Evolutionary conservation across 2,797 vertebrate species (phyloP).

Genomic region (Gymnopithys bicolor): DNA sequence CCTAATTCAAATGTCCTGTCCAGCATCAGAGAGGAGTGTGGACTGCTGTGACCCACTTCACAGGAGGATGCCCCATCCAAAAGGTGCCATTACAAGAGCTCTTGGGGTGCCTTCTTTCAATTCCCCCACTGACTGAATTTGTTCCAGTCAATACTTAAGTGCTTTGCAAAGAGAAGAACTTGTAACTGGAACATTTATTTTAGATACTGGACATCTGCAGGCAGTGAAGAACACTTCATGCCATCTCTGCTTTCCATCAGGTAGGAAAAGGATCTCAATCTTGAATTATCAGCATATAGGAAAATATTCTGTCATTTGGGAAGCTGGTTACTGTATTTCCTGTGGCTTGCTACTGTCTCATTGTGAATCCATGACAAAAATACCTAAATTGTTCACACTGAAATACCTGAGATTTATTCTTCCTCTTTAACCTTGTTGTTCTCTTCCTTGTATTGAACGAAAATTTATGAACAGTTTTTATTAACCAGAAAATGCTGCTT

Average conservation of each 20-base stretch:
- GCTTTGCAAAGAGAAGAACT: not conserved
- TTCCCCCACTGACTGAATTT: not conserved
- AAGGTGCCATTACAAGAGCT: not conserved
- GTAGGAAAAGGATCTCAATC: not conserved
- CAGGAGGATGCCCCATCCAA: not conserved
- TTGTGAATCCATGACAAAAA: not conserved
- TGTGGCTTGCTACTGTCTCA: not conserved
- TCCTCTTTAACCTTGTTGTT: not conserved
- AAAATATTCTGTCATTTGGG: not conserved
- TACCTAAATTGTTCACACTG: not conserved
- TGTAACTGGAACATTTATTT: slow-evolving; percentile 5
- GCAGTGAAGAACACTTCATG: not conserved
- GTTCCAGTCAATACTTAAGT: not conserved
- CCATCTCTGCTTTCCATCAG: not conserved
- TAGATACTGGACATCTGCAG: not conserved
- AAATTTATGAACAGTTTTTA: slow-evolving; percentile 24
- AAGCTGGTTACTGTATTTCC: not conserved
- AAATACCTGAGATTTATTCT: slow-evolving; percentile 22
- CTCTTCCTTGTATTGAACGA: not conserved
- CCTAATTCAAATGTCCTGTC: not conserved
- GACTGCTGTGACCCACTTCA: not conserved
- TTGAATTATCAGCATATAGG: not conserved
- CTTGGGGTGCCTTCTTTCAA: not conserved
- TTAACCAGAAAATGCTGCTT: slow-evolving; percentile 34
- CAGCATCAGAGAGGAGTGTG: not conserved